These are phyloP conservation scores for Cromileptes altivelis DNA, from an alignment of 2,113 vertebrate genomes.

Conservation along the genomic window DNA sequence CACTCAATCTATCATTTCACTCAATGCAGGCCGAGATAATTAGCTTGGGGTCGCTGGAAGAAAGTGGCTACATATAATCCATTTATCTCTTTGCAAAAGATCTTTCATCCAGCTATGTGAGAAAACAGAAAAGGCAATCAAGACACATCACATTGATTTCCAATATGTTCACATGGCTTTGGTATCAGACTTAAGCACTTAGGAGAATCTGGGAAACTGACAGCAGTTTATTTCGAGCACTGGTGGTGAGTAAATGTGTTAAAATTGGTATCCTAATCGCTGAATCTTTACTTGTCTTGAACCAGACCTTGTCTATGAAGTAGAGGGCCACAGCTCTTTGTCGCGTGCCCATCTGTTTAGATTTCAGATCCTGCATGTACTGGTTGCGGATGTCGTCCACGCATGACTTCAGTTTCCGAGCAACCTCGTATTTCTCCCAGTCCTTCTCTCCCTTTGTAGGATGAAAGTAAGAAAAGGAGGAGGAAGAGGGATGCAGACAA, in stretches of 20 bases:
- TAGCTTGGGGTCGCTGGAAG: constrained; percentile 23
- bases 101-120: constrained; percentile 15
- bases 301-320: constrained; percentile 84
- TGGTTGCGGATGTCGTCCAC: constrained; percentile 77
- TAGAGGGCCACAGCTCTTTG: constrained; percentile 84
- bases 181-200: not conserved
- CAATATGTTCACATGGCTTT: constrained; percentile 21
- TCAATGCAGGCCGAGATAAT: constrained; percentile 28
- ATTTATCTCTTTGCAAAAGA: constrained; percentile 16
- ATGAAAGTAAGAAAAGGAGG: not conserved
- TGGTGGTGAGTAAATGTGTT: constrained; percentile 1
- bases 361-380: constrained; percentile 79
- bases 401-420: constrained; percentile 78
- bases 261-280: not conserved
- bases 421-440: constrained; percentile 85
- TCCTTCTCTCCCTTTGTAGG: constrained; percentile 79
- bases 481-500: not conserved
- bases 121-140: constrained; percentile 34
- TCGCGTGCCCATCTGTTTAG: constrained; percentile 76
- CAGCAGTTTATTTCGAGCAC: not conserved
- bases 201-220: constrained; percentile 6
- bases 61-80: constrained; percentile 26
- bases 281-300: not conserved
- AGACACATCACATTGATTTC: constrained; percentile 30
- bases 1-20: constrained; percentile 36